Conservation (phyloP, 2,113 vertebrate genomes). For the Centrocercus urophasianus region DNA sequence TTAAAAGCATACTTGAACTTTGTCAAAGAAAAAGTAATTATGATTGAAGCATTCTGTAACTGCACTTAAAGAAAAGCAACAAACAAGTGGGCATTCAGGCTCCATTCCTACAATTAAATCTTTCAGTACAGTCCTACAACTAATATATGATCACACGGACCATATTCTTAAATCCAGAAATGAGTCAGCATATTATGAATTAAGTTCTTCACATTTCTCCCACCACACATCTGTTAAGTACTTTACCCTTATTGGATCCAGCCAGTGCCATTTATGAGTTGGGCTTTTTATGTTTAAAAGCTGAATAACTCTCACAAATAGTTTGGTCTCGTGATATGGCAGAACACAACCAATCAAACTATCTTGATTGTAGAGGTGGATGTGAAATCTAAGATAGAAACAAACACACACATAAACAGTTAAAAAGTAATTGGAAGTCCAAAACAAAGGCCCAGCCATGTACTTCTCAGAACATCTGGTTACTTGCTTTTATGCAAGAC, state of each 20-base stretch:
- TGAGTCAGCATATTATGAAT: background rate
- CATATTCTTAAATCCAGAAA: background rate
- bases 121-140: background rate
- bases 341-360: conserved; percentile 90
- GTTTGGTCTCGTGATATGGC: conserved; percentile 93
- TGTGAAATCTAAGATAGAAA: conserved; percentile 86
- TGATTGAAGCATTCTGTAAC: background rate
- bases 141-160: background rate
- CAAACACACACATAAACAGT: background rate
- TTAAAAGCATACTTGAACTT: background rate
- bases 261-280: conserved; percentile 92
- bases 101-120: background rate
- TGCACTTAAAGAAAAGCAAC: background rate
- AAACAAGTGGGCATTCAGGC: background rate
- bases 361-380: conserved; percentile 93
- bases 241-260: conserved; percentile 89
- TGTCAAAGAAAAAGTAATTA: background rate
- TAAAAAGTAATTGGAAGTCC: background rate
- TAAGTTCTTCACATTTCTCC: background rate
- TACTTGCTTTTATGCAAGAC: background rate
- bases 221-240: background rate
- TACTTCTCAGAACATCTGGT: background rate
- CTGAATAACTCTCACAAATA: conserved; percentile 93
- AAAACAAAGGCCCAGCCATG: background rate
- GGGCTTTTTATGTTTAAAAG: conserved; percentile 86